Base-by-base conservation (phyloP, 1,140 invertebrate species). In the Zaprionus lachaisei region DNA sequence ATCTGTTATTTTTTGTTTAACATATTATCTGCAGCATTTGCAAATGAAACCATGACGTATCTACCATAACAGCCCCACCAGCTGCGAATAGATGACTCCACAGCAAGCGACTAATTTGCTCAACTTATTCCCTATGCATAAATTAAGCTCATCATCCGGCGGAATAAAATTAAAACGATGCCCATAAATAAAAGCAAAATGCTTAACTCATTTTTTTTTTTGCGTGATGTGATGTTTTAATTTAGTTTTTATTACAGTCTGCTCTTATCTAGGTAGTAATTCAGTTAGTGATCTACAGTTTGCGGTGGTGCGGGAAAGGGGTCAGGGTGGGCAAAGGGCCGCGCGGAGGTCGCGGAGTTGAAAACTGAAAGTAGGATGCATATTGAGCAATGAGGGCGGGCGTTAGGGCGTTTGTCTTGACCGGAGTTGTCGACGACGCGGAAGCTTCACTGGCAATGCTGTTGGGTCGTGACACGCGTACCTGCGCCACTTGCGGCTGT, bases 271-370 rank as follows among this genome's bases (percentile, higher is more conserved):
- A 51, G 11, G 4, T 44, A 17, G 66, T 90, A 80, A 84, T 79
- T 72, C 64, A 73, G 76, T 80, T 75, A 65, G 68, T 70, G 73
- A 80, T 34, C 81, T 87, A 84, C 24, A 71, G 66, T 64, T 77
- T 89, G n/a, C 81, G 31, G 41, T 72, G 44, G 14, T 28, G 67
- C 14, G 90, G 90, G 63, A 91, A 91, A 34, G 90, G 90, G 2
- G 90, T 91, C 71, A 91, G 77, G 3, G 90, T 91, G 37, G 90
- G 90, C 70, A 91, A 56, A 2, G 85, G 79, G 49, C 90, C 90
- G 4, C 84, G 81, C 2, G 65, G 74, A 28, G 90, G 90, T 6
- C 80, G 82, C 12, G 63, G 60, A 11, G 90, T 91, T n/a, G 73
- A 86, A 4, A 74, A 76, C 49, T 86, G 79, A 44, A 89, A 89